Evolutionary conservation across 2,113 vertebrate species (phyloP), one percentile per base, ranked within the genome.

Genomic region (Anthoscopus minutus): DNA sequence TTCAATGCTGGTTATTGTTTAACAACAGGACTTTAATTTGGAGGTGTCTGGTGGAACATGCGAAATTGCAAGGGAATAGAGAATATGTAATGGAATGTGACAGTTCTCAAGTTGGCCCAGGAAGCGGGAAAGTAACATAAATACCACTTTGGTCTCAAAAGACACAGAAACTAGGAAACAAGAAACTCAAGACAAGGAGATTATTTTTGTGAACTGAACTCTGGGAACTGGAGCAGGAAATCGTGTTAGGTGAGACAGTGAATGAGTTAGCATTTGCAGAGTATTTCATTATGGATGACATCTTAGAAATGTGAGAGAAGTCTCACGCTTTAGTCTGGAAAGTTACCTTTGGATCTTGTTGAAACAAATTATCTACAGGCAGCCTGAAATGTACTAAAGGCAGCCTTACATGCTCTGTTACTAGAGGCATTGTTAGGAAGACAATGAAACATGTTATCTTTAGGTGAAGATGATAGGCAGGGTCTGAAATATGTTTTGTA

Each of bases 221-320:
- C 74, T 3, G 4, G 79, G 90, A 96, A 94, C 42, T 58, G 61
- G 81, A 91, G 89, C 84, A 91, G 84, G 87, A 94, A 91, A 89
- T 81, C 1, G 2, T 71, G 80, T 86, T 77, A 93, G 92, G 62
- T 22, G 79, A 92, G 66, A 53, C 58, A 73, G 74, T 54, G 82
- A 91, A 86, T 18, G 87, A 84, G 60, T 58, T 91, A 92, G 89
- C 9, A n/a, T 33, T 81, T 51, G 57, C 1, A 3, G 77, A 53
- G n/a, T 77, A 71, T 91, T 92, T 87, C 61, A 48, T 86, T 66
- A 87, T 4, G 61, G 89, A 38, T 85, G 61, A 67, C 61, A 67
- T 84, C 78, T 74, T 47, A 44, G 73, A 93, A 74, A 91, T 61
- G 66, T 56, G 73, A 87, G 70, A 94, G 66, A 79, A 91, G 78